phyloP scores from a whole-genome alignment of 2,797 vertebrate species.

The Muraenolepis orangiensis region DNA sequence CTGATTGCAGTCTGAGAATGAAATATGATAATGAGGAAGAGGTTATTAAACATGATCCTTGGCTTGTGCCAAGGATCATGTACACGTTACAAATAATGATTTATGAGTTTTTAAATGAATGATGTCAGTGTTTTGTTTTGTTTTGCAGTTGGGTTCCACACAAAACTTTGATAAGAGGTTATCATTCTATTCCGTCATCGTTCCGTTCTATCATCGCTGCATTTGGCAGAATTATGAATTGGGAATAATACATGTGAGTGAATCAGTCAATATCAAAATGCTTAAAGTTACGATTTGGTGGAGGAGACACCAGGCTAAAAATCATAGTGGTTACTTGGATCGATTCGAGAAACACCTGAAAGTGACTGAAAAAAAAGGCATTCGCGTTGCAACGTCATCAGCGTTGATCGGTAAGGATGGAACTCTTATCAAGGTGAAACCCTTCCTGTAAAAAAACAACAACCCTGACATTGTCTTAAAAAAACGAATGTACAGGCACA shows the following conservation, averaged over 20 bases:
- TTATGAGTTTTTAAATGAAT: slow-evolving; percentile 39
- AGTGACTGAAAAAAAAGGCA: too few species aligned
- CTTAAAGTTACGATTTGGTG: too few species aligned
- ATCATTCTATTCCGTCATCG: background rate
- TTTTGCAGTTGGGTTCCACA: slow-evolving; percentile 29
- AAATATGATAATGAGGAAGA: slow-evolving; percentile 34
- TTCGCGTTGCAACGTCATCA: background rate
- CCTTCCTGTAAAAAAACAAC: background rate
- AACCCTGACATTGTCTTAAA: background rate
- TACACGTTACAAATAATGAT: slow-evolving; percentile 48
- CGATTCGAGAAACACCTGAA: background rate
- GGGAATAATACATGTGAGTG: too few species aligned
- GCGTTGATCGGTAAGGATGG: too few species aligned
- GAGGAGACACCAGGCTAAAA: too few species aligned
- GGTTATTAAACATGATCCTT: slow-evolving; percentile 32
- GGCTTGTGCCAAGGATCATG: slow-evolving; percentile 32
- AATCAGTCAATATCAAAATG: too few species aligned
- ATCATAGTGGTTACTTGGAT: too few species aligned
- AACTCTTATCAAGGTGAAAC: background rate
- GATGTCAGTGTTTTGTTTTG: slow-evolving; percentile 52
- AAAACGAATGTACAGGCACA: background rate
- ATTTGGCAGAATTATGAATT: background rate
- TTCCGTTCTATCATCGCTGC: background rate
- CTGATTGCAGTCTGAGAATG: slow-evolving; percentile 26
- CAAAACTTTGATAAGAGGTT: background rate